phyloP scores from a whole-genome alignment of 2,113 vertebrate species.

The Trichomycterus rosablanca region DNA sequence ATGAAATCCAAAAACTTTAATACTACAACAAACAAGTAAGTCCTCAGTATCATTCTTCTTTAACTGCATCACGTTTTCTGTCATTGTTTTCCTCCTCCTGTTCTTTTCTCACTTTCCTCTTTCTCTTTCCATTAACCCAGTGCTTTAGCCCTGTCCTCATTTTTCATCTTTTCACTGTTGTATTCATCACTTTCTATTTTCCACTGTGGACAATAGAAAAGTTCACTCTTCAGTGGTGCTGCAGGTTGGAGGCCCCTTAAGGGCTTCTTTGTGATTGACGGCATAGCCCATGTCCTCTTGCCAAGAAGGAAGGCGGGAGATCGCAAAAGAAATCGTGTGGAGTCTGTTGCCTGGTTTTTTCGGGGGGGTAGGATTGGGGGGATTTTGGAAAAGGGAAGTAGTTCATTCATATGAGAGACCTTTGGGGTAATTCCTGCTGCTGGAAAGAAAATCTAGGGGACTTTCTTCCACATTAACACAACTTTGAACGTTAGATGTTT shows the following conservation, averaged over 20 bases:
- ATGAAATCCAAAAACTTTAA: too few relatives aligned
- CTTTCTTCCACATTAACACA: background rate
- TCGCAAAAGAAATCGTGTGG: slow-evolving; percentile 34
- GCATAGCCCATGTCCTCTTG: slow-evolving; percentile 57
- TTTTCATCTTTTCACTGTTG: slow-evolving; percentile 27
- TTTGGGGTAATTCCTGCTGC: slow-evolving; percentile 34
- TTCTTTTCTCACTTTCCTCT: slow-evolving; percentile 50
- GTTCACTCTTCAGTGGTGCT: slow-evolving; percentile 43
- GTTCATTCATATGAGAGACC: slow-evolving; percentile 49
- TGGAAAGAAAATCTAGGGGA: too few relatives aligned
- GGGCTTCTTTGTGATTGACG: slow-evolving; percentile 53
- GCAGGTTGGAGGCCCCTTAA: slow-evolving; percentile 25
- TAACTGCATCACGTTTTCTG: too few relatives aligned
- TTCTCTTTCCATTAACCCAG: slow-evolving; percentile 16
- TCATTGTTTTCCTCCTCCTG: background rate
- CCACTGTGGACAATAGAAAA: slow-evolving; percentile 55
- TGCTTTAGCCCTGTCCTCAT: slow-evolving; percentile 26
- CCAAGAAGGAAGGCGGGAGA: slow-evolving; percentile 50
- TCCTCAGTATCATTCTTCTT: too few relatives aligned
- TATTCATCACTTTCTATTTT: slow-evolving; percentile 21
- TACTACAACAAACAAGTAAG: too few relatives aligned
- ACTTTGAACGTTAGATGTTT: background rate
- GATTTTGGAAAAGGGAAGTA: too few relatives aligned
- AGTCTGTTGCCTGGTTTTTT: too few relatives aligned
- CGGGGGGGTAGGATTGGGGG: too few relatives aligned